Base-by-base conservation (phyloP, 2,113 vertebrate genomes). In the Urocynchramus pylzowi region DNA sequence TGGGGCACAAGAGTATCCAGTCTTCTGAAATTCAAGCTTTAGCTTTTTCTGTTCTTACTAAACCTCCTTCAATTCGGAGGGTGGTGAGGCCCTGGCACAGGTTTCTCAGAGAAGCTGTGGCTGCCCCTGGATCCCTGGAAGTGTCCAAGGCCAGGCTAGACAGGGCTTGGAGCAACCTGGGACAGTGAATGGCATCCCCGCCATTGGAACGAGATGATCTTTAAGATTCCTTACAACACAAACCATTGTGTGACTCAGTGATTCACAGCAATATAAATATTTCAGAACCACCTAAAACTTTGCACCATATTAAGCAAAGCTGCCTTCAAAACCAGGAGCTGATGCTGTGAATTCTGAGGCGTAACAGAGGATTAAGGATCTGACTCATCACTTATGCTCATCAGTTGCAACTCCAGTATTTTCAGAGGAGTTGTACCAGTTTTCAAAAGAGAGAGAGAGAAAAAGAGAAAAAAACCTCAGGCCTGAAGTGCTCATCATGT, bases 401-500 rank as follows among this genome's bases (percentile, higher is more conserved):
- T 90, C 90, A 95, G 24, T 67, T 93, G 68, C 83, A 92, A 84
- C 90, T 95, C 85, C 87, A 84, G 86, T 70, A 52, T 82, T 90
- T 96, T 89, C 92, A 53, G 76, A 45, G 44, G 68, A 96, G 90
- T 89, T 89, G 65, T 68, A 97, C 65, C 88, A 56, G 60, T 75
- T 90, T 91, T 60, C n/a, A 22, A 87, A 75, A 92, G 69, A 74
- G 80, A 42, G 11, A 22, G 85, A 88, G 33, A 73, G 17, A 61
- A 14, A 52, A 4, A 76, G 13, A 56, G 20, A 22, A 35, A 41
- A 87, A 69, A 80, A 87, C 41, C 63, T 71, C 73, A 92, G 76
- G 93, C 73, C 90, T 96, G 56, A 84, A 96, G 96, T 84, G 92
- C 88, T 95, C 93, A 93, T 95, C 93, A 90, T 60, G 90, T 57